Percentiles rank a stretch among this genome's conserved stretches.
These are phyloP conservation scores for Centropus unirufus DNA, from an alignment of 2,113 vertebrate species.

Conservation along the genomic window DNA sequence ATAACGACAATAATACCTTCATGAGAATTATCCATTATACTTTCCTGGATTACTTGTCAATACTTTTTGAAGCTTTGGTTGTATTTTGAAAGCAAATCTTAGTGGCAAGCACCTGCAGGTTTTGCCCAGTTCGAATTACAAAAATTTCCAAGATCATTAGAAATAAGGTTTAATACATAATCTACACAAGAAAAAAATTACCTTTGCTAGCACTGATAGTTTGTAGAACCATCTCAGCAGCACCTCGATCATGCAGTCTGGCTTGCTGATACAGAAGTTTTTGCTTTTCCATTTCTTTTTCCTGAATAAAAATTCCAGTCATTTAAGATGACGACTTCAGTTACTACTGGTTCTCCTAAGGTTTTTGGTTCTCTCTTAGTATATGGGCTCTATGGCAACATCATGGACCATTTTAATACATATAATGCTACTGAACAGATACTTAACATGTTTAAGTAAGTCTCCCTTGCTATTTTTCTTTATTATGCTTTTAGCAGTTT, in stretches of 20 bases:
- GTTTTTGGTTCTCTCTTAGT: slow-evolving; percentile 63
- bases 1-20: neutral
- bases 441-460: slow-evolving; percentile 62
- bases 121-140: neutral
- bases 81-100: neutral
- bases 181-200: slow-evolving; percentile 37
- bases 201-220: slow-evolving; percentile 98
- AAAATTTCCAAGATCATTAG: neutral
- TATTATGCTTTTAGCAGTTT: slow-evolving; percentile 65
- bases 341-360: slow-evolving; percentile 26
- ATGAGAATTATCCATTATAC: neutral
- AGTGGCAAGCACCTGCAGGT: neutral
- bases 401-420: slow-evolving; percentile 73
- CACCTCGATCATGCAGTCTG: slow-evolving; percentile 90
- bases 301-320: slow-evolving; percentile 83
- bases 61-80: neutral
- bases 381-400: slow-evolving; percentile 83
- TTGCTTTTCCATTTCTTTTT: slow-evolving; percentile 99
- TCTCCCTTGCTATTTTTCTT: slow-evolving; percentile 64
- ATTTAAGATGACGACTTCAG: slow-evolving; percentile 63
- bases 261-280: slow-evolving; percentile 97
- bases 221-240: slow-evolving; percentile 96
- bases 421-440: slow-evolving; percentile 49
- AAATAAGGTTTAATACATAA: neutral
- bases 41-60: neutral